Conservation (phyloP, 2,888 invertebrate genomes). For the Chymomyza procnemis region DNA sequence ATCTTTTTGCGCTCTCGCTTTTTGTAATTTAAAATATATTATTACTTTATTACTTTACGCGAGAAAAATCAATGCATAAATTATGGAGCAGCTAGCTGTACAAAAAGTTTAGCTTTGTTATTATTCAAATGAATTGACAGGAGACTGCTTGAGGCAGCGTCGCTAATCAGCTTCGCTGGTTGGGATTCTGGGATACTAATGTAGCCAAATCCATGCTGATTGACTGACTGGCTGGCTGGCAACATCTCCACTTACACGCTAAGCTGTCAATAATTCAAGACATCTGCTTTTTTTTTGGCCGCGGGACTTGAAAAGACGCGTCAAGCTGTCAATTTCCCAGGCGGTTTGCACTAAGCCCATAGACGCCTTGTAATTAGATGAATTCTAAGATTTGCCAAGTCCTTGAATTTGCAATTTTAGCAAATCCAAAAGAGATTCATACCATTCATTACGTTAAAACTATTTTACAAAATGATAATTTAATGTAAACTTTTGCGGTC, state of each 20-base stretch:
- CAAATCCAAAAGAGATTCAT: not conserved
- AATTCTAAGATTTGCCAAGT: slow-evolving; percentile 7
- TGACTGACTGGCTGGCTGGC: slow-evolving; percentile 45
- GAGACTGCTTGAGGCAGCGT: slow-evolving; percentile 2
- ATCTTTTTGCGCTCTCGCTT: slow-evolving; percentile 16
- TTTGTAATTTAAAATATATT: slow-evolving; percentile 67
- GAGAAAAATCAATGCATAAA: slow-evolving; percentile 69
- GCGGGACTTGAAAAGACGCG: slow-evolving; percentile 10
- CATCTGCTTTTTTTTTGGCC: slow-evolving; percentile 55
- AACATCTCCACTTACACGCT: slow-evolving; percentile 24
- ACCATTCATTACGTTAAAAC: not conserved
- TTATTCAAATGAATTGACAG: slow-evolving; percentile 75
- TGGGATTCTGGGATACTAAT: not conserved
- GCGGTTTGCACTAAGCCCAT: slow-evolving; percentile 63
- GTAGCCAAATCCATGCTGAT: slow-evolving; percentile 42
- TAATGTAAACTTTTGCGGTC: slow-evolving; percentile 70
- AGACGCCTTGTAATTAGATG: slow-evolving; percentile 59
- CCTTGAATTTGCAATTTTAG: not conserved
- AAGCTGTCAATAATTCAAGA: slow-evolving; percentile 71
- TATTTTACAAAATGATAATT: slow-evolving; percentile 42
- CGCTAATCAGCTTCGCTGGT: slow-evolving; percentile 37
- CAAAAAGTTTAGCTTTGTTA: slow-evolving; percentile 68
- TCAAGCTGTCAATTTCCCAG: slow-evolving; percentile 69
- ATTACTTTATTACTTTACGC: slow-evolving; percentile 41
- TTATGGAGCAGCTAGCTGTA: slow-evolving; percentile 52